Base-by-base conservation (phyloP, 2,797 vertebrate species). In the Scolopax rusticola region DNA sequence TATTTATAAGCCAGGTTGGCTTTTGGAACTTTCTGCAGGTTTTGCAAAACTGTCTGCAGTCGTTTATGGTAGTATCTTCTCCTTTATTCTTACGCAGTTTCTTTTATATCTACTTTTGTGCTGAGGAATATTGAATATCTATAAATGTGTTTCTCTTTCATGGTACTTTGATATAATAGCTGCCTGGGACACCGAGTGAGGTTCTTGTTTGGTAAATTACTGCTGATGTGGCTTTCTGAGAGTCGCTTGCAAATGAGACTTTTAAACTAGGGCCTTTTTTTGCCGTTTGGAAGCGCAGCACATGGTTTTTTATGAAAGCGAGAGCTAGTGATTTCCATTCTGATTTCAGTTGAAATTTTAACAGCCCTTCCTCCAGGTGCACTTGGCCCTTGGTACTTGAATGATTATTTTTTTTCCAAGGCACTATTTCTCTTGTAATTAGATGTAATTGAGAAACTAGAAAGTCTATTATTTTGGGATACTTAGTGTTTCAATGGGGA, bases 81-180 rank as follows among this genome's bases (percentile, higher is more conserved):
- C 32, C 43, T 50, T 60, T 32, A 3, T 60, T 82, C 45, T 40
- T 20, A 9, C 15, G 54, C 59, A 47, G 47, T 50, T 92, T 47
- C 79, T 83, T 93, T 87, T 33, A 40, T 40, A 43, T 77, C 57
- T 59, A 15, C 21, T 30, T 65, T 89, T 1, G 6, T 54, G 47
- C 73, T 80, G 48, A 59, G 85, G 74, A 80, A n/a, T 70, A 47
- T 64, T 78, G 91, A 85, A 75, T 87, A 67, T 50, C 74, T 73
- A 4, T 71, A 54, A 87, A 36, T 16, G 60, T 38, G 23, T 53
- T 89, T 82, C 51, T 91, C 33, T 92, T 86, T 57, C 71, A 76
- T 71, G 84, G 75, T 54, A 27, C 65, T 94, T 92, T 65, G 89
- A 36, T 84, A 84, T 54, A 90, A 48, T 51, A 93, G 65, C 93